A percentile compares a stretch with the other conserved stretches of the same genome.
phyloP scores from a whole-genome alignment of 2,113 vertebrate species.

The Oriolus oriolus region DNA sequence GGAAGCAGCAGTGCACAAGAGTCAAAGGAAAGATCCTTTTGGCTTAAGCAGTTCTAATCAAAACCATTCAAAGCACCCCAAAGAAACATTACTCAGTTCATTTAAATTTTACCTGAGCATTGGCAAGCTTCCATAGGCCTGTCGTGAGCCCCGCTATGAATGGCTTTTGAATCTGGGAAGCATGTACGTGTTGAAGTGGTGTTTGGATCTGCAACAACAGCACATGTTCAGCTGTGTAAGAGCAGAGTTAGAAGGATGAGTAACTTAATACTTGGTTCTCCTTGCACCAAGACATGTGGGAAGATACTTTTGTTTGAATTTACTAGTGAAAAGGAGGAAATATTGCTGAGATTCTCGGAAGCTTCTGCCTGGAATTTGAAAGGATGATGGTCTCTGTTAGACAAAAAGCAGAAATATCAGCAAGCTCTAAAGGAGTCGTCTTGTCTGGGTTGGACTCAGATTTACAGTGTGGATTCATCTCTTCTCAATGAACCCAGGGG shows the following conservation, averaged over 20 bases:
- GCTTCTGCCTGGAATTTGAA: neutral
- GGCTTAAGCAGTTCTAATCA: neutral
- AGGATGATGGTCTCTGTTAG: neutral
- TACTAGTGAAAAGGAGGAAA: neutral
- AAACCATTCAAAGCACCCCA: neutral
- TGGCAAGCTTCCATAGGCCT: neutral
- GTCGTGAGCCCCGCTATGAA: neutral
- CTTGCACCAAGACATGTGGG: neutral
- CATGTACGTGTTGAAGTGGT: neutral
- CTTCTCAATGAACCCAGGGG: neutral
- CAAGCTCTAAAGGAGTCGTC: neutral
- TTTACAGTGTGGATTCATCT: neutral
- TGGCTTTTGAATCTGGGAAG: neutral
- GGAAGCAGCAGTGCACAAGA: neutral
- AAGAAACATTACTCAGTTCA: neutral
- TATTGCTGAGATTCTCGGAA: neutral
- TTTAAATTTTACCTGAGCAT: neutral
- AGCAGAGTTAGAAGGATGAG: neutral
- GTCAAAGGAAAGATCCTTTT: neutral
- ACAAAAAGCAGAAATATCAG: neutral
- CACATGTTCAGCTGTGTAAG: neutral
- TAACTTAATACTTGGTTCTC: neutral
- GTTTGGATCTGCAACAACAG: neutral
- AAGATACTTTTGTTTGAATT: neutral
- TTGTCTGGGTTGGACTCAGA: neutral